These are phyloP conservation scores for Pristionchus exspectatus DNA, from an alignment of 2,888 invertebrate species.

Conservation along the genomic window DNA sequence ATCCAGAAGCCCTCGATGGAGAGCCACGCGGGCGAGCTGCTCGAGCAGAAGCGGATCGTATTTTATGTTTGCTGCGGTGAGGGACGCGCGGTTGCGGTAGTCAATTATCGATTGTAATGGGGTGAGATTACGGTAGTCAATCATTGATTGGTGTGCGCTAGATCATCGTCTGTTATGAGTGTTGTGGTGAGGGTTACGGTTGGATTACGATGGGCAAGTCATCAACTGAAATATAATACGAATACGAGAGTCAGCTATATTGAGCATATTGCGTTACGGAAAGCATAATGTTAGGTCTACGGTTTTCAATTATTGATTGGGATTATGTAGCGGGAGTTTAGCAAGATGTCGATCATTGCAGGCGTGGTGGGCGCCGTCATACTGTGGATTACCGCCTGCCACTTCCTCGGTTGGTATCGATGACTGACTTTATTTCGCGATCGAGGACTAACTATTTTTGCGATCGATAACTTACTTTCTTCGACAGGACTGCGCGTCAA, in stretches of 20 bases:
- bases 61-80: slow-evolving; percentile 23
- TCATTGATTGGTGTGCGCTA: no score
- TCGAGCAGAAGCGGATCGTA: slow-evolving; percentile 8
- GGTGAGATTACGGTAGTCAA: neutral
- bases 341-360: neutral
- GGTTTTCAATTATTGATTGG: neutral
- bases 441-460: neutral
- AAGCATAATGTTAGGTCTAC: no score
- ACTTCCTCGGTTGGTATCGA: slow-evolving; percentile 44
- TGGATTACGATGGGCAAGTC: no score
- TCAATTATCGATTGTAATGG: neutral
- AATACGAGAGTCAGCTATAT: no score
- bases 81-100: neutral
- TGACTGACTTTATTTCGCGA: neutral
- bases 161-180: no score
- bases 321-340: neutral
- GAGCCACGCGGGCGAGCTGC: slow-evolving; percentile 4
- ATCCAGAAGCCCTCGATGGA: slow-evolving; percentile 40
- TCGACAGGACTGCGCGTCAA: neutral
- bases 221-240: no score
- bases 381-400: slow-evolving; percentile 34
- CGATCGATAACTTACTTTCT: neutral
- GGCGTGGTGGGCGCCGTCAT: slow-evolving; percentile 24
- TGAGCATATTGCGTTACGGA: no score
- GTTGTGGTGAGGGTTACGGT: no score